Base-by-base conservation (phyloP, 2,888 invertebrate genomes). In the Suillia variegata region DNA sequence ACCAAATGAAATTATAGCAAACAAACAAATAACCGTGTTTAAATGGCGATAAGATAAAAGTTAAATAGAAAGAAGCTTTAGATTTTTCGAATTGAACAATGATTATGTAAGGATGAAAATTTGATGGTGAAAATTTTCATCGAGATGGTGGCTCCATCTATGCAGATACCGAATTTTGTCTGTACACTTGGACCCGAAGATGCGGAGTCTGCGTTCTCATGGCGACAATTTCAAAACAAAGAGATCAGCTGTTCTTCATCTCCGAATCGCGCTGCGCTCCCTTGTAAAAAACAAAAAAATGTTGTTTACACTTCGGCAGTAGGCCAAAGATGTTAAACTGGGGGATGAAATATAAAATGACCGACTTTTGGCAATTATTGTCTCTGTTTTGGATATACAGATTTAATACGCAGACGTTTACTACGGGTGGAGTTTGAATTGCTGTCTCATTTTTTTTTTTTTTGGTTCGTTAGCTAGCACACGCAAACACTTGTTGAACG, bases 171-270 rank as follows among this genome's bases (percentile, higher is more conserved):
- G 65, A 75, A 67, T 71, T 69, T 70, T 70, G 76, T 78, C 73
- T 78, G 70, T 78, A 78, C 70, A 77, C 74, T 68, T 63, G 63
- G 57, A 67, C 63, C 65, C 70, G 68, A 69, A 72, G 72, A 74
- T 75, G 67, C 67, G 77, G 77, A 77, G 78, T 77, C 77, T 77
- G 77, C 77, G 77, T 77, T 69, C 75, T 73, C 70, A 68, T 66
- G 70, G 67, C 68, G 53, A 48, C 62, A 61, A 56, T 58, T 62
- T 55, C 48, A 33, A 21, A 66, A n/a, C n/a, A n/a, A n/a, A 61
- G 57, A 18, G n/a, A 38, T 48, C 61, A 61, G 57, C 54, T 38
- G 58, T 33, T n/a, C n/a, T n/a, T 17, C 6, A 15, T 2, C 31
- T 20, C 15, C 17, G 33, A 15, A 17, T 10, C 33, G 48, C 47